Conservation (phyloP, 2,888 invertebrate species). For the Deilephila elpenor region DNA sequence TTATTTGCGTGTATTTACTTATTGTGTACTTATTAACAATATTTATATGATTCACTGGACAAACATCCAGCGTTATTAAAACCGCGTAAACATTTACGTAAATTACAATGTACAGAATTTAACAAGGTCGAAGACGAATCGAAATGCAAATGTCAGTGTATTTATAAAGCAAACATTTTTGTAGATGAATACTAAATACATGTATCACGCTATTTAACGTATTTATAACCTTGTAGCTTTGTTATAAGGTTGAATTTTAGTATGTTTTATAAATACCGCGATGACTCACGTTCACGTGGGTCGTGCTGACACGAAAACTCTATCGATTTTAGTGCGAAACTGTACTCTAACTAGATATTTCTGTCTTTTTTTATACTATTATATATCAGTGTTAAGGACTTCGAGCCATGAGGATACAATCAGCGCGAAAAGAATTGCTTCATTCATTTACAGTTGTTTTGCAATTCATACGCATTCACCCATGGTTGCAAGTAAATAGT, state of each 20-base stretch:
- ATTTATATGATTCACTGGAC: constrained; percentile 46
- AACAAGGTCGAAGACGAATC: constrained; percentile 62
- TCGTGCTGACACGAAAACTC: constrained; percentile 64
- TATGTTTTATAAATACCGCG: constrained; percentile 44
- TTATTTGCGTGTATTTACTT: constrained; percentile 23
- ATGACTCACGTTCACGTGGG: constrained; percentile 65
- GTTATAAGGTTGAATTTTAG: constrained; percentile 57
- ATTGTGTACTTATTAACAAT: constrained; percentile 23
- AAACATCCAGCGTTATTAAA: constrained; percentile 53
- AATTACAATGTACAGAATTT: constrained; percentile 53
- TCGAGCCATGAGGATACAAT: constrained; percentile 35
- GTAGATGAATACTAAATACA: constrained; percentile 48
- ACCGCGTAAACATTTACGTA: constrained; percentile 52
- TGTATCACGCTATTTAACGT: constrained; percentile 48
- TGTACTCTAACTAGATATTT: constrained; percentile 50
- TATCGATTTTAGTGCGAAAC: constrained; percentile 67
- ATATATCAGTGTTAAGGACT: constrained; percentile 32
- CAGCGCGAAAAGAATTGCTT: neutral
- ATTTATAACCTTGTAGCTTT: constrained; percentile 46
- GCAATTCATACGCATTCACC: constrained; percentile 47
- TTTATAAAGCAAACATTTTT: constrained; percentile 58
- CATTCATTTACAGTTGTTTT: constrained; percentile 29
- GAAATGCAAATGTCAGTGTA: constrained; percentile 57
- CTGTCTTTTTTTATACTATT: constrained; percentile 37
- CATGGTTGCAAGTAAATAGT: constrained; percentile 21